A percentile compares a stretch with the other conserved stretches of the same genome.
Evolutionary conservation across 2,888 invertebrate genomes (phyloP).

Genomic region (Polydrusus tereticollis): DNA sequence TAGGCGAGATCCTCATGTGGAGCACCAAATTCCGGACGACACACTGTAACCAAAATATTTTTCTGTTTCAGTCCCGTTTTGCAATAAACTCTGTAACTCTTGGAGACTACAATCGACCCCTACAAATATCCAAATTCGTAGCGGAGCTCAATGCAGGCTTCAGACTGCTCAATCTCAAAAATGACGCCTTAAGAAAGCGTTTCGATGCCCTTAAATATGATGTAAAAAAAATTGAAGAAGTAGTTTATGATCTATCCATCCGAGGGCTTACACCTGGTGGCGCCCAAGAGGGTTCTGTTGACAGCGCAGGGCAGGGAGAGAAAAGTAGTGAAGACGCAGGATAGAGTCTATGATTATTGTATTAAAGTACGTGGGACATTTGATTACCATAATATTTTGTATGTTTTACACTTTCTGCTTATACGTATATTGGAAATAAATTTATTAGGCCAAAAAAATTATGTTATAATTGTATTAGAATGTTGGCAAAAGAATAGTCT

Average conservation of each 20-base stretch:
- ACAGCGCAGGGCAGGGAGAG: neutral
- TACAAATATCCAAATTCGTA: conserved; percentile 88
- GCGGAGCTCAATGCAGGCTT: conserved; percentile 91
- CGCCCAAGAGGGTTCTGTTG: neutral
- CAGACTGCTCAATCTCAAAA: conserved; percentile 89
- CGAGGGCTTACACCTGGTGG: conserved; percentile 72
- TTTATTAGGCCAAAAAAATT: too few relatives aligned
- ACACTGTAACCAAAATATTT: neutral
- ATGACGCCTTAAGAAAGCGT: conserved; percentile 87
- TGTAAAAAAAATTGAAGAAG: conserved; percentile 93
- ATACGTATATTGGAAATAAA: neutral
- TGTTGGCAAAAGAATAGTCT: too few relatives aligned
- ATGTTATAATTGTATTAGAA: too few relatives aligned
- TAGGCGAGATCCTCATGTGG: too few relatives aligned
- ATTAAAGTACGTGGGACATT: too few relatives aligned
- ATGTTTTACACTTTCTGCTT: neutral
- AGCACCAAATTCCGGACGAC: too few relatives aligned
- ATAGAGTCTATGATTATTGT: too few relatives aligned
- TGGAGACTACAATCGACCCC: conserved; percentile 85
- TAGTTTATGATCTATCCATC: conserved; percentile 89
- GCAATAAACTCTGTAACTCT: conserved; percentile 88
- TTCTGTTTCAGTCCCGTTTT: conserved; percentile 74
- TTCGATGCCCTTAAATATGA: conserved; percentile 93
- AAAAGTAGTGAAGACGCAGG: neutral
- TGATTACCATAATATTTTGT: neutral